Conservation (phyloP, 1,140 invertebrate species). For the Laodelphax striatellus region DNA sequence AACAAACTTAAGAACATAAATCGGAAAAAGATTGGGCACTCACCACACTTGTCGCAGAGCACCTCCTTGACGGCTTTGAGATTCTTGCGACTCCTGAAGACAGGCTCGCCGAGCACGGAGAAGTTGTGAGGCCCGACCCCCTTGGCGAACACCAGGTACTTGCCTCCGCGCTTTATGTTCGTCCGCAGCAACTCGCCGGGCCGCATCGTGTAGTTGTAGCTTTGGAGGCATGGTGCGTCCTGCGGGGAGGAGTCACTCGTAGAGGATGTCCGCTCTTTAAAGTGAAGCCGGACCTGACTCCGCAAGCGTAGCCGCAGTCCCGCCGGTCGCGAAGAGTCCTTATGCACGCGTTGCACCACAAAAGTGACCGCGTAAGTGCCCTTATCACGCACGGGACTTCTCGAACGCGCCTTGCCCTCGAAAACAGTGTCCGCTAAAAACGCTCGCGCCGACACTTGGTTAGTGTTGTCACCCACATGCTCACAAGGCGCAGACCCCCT, state of each 20-base stretch:
- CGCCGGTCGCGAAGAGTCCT: conserved; percentile 39
- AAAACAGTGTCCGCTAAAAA: conserved; percentile 48
- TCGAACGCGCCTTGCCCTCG: conserved; percentile 48
- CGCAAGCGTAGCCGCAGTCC: conserved; percentile 29
- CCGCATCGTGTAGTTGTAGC: conserved; percentile 17
- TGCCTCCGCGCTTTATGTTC: conserved; percentile 46
- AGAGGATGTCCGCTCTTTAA: conserved; percentile 31
- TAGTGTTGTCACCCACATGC: conserved; percentile 24
- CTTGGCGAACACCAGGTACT: conserved; percentile 52
- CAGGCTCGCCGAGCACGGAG: conserved; percentile 47
- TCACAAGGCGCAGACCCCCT: conserved; percentile 13
- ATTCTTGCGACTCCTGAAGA: conserved; percentile 28
- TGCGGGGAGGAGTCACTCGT: conserved; percentile 1
- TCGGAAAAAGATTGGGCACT: too few relatives aligned
- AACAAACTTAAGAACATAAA: too few relatives aligned
- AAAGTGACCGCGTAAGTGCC: conserved; percentile 50
- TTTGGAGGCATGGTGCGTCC: conserved; percentile 24
- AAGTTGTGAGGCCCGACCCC: conserved; percentile 51
- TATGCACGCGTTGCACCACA: conserved; percentile 48
- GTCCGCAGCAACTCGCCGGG: conserved; percentile 29
- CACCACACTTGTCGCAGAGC: conserved; percentile 29
- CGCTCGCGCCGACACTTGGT: conserved; percentile 45
- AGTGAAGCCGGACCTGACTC: conserved; percentile 39
- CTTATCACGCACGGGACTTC: conserved; percentile 39
- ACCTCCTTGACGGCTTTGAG: conserved; percentile 25